Evolutionary conservation across 2,888 invertebrate species (phyloP), one percentile per base, ranked within the genome.

Genomic region (Drosophila neutralis): DNA sequence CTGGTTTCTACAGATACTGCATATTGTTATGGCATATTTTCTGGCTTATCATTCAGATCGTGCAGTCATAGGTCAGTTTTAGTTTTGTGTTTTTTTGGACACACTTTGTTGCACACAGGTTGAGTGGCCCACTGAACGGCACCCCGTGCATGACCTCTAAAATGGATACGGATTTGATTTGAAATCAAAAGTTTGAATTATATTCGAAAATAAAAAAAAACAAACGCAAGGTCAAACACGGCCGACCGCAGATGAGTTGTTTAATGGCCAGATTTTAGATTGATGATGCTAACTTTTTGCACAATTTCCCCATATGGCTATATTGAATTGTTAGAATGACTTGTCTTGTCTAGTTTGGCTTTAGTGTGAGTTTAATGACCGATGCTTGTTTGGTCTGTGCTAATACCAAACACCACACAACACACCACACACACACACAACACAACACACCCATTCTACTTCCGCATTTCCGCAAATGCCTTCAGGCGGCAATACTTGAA

Each of bases 111-210:
- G 86, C 73, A 80, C 89, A 87, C 71, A 69, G 54, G 83, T 78
- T 80, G 78, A 76, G 66, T 75, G 82, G 70, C 77, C 72, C 77
- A 75, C 52, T 73, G 48, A 68, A 48, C 59, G 64, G 27, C 40
- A 33, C 42, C 75, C 78, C 75, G 90, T 84, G 86, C 78, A 73
- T 80, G 90, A 89, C 87, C 87, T 87, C 73, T 84, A 87, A 86
- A 78, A 71, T 73, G 58, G 61, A 49, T 54, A 65, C 38, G 59
- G 40, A 38, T 31, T 24, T 42, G 51, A 27, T n/a, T 69, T 21
- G 21, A 83, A 89, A 86, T 71, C 71, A 74, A 88, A 82, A 81
- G 72, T 80, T 80, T 59, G 61, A 81, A 81, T 63, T 65, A 70
- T 69, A 66, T 78, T 60, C 58, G 60, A 60, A 24, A 36, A 54